Evolutionary conservation across 2,113 vertebrate species (phyloP).

Genomic region (Charina bottae): DNA sequence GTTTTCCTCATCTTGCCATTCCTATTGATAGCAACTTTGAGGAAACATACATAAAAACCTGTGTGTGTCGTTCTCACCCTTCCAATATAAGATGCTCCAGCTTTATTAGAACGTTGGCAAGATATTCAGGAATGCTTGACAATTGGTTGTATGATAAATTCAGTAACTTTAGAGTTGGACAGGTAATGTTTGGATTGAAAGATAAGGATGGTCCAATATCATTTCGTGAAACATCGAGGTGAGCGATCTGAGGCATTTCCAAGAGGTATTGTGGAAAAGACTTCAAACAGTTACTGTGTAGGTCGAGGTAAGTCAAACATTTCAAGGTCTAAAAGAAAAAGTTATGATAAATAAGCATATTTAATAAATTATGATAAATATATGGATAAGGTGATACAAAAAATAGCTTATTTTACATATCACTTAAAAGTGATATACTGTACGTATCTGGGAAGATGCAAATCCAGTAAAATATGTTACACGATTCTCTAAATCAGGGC

Average conservation of each 20-base stretch:
- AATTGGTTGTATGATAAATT: slow-evolving; percentile 92
- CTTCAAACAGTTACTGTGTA: slow-evolving; percentile 87
- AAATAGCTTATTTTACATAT: background rate
- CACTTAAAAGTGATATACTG: background rate
- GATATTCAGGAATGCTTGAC: slow-evolving; percentile 74
- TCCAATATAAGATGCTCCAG: slow-evolving; percentile 89
- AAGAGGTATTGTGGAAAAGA: slow-evolving; percentile 82
- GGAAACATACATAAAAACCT: background rate
- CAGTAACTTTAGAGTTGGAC: slow-evolving; percentile 82
- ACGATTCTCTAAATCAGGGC: background rate
- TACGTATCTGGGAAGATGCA: background rate
- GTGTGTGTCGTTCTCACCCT: slow-evolving; percentile 77
- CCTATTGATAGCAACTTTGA: background rate
- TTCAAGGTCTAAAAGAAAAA: slow-evolving; percentile 80
- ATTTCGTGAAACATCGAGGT: slow-evolving; percentile 90
- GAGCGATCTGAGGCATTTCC: slow-evolving; percentile 80
- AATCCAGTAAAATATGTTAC: background rate
- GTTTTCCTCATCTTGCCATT: background rate
- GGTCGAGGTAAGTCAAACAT: slow-evolving; percentile 88
- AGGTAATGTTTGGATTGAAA: slow-evolving; percentile 74
- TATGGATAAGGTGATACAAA: background rate
- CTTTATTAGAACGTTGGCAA: slow-evolving; percentile 70
- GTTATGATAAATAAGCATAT: background rate
- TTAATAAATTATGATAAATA: background rate
- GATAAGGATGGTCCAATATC: slow-evolving; percentile 81